Base-by-base conservation (phyloP, 2,113 vertebrate species). In the Merops nubicus region DNA sequence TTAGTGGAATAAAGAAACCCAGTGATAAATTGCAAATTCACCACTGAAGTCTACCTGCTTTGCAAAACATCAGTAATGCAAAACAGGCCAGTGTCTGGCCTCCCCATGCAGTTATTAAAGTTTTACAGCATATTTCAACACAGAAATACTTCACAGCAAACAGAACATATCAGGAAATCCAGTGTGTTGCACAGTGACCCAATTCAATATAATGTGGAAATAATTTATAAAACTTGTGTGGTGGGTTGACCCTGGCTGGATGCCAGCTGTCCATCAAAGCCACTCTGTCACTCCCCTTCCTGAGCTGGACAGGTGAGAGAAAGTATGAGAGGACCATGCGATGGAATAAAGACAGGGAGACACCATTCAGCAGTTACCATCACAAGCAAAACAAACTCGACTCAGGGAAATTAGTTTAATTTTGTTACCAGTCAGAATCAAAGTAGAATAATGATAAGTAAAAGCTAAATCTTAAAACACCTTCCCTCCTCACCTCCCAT, bases 401-500 rank as follows among this genome's bases (percentile, higher is more conserved):
- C 4, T n/a, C 48, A 28, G 10, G 33, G 28, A 77, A 77, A 82
- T 43, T 17, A 68, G 33, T 51, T 31, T 36, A n/a, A 43, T 48
- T 54, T 42, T 53, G 21, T 21, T 86, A 19, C 4, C 15, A 64
- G 50, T 70, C 8, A 64, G 59, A 80, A 47, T 23, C 29, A 43
- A 19, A 70, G 15, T 22, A 53, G 2, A 15, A 21, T 31, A 38
- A 54, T 19, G 19, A 82, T 34, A 67, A 89, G 78, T 33, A 53
- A 60, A 53, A 72, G 12, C 5, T 5, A 28, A 60, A 70, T n/a
- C 26, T 72, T 48, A 26, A 72, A 65, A 70, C 2, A 20, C 2
- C 29, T 86, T 60, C 7, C 2, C 18, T 12, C 8, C 16, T 33
- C 1, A 14, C 5, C 7, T 60, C 4, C 1, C 6, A 56, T 62